Base-by-base conservation (phyloP, 1,140 invertebrate species). In the Piezodorus guildinii region DNA sequence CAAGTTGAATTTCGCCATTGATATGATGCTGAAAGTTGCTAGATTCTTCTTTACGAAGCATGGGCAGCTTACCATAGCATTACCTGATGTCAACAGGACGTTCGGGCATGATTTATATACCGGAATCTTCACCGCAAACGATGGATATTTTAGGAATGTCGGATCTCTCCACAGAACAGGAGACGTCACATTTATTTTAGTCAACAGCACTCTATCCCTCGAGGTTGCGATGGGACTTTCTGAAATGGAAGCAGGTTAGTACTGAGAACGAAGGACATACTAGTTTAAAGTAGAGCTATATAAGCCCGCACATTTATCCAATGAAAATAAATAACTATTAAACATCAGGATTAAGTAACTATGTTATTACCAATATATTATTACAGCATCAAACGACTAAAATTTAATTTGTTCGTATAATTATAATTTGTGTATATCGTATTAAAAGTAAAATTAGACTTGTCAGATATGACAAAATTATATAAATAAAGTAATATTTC, bases 91-190 rank as follows among this genome's bases (percentile, higher is more conserved):
- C 5, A 21, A 62, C 49, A 39, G 21, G 17, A 23, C 23, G 15
- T 51, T 62, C 25, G 62, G 62, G 4, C 45, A 62, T 23, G 45
- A 34, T 30, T 17, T 52, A 4, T 39, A 43, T 14, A 62, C 49
- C 10, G 62, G 62, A 25, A 12, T 21, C 10, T 62, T 62, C 46
- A 44, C 27, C 2, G 45, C 62, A 9, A 62, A 44, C 16, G 45
- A n/a, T 3, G 62, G 62, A 8, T 52, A 25, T 21, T 62, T 62
- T 21, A 62, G 30, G n/a, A 62, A 62, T 30, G n/a, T 44, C 27
- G 62, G 27, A 2, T 62, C 62, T 14, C 30, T 62, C 8, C 45
- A 39, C 45, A 8, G 62, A 16, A 62, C 62, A 8, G 62, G 62
- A 9, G 62, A 62, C 30, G 39, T 62, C 3, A 30, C 16, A 19